Percentiles rank a stretch among this genome's conserved stretches.
phyloP scores from a whole-genome alignment of 2,888 invertebrate species.

The Drosophila lacicola region DNA sequence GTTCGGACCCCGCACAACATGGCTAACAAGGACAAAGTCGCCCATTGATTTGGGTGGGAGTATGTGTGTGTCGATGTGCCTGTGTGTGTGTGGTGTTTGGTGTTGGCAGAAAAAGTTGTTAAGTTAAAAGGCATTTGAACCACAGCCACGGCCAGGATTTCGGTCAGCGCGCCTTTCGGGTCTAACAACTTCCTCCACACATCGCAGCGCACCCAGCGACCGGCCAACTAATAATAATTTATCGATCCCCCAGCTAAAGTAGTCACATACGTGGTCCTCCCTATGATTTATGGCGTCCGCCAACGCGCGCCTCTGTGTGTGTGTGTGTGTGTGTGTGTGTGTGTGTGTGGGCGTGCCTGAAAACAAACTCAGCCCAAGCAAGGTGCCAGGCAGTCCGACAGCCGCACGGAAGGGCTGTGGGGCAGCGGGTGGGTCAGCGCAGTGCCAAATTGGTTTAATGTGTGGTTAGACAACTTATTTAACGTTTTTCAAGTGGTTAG shows the following conservation, averaged over 20 bases:
- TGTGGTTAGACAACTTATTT: slow-evolving; percentile 80
- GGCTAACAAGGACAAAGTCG: slow-evolving; percentile 61
- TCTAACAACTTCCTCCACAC: slow-evolving; percentile 74
- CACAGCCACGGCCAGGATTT: slow-evolving; percentile 75
- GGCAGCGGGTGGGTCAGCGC: slow-evolving; percentile 24
- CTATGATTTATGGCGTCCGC: slow-evolving; percentile 78
- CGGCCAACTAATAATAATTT: slow-evolving; percentile 83
- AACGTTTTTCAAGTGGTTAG: slow-evolving; percentile 80
- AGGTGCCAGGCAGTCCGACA: slow-evolving; percentile 59
- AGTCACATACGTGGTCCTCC: slow-evolving; percentile 71
- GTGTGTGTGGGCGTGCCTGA: slow-evolving; percentile 49
- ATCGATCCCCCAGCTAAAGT: slow-evolving; percentile 80
- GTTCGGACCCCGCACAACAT: slow-evolving; percentile 54
- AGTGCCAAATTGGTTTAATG: slow-evolving; percentile 80
- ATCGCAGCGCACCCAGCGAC: slow-evolving; percentile 34
- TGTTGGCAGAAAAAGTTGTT: slow-evolving; percentile 81
- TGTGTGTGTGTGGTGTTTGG: slow-evolving; percentile 55
- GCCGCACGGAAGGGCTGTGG: slow-evolving; percentile 6
- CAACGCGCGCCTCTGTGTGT: slow-evolving; percentile 51
- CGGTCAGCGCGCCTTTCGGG: slow-evolving; percentile 68
- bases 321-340: slow-evolving; percentile 16
- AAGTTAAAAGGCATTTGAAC: slow-evolving; percentile 83
- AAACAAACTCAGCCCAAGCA: slow-evolving; percentile 27
- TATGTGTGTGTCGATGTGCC: neutral
- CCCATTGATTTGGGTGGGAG: slow-evolving; percentile 67